phyloP scores from a whole-genome alignment of 2,888 invertebrate genomes.

The Thera britannica region DNA sequence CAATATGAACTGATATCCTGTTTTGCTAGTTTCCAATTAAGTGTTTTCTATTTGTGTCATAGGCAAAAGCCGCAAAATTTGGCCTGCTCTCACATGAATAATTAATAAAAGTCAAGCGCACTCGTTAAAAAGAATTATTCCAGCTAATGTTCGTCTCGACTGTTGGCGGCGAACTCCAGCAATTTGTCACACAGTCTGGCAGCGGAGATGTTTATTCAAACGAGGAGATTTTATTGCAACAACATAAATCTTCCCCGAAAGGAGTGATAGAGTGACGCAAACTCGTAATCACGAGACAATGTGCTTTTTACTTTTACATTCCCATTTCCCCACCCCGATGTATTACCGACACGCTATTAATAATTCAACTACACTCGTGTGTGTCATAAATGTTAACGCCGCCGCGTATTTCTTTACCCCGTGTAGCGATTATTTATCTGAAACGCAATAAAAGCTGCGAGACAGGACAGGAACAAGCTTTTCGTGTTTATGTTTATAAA shows the following conservation, averaged over 20 bases:
- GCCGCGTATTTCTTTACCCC: slow-evolving; percentile 39
- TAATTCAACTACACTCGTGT: slow-evolving; percentile 47
- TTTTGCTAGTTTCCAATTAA: neutral
- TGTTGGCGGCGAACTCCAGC: slow-evolving; percentile 70
- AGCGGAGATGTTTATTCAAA: slow-evolving; percentile 80
- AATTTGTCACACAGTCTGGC: slow-evolving; percentile 76
- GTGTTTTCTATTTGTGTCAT: slow-evolving; percentile 16
- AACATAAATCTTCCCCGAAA: slow-evolving; percentile 74
- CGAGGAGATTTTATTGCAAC: slow-evolving; percentile 81
- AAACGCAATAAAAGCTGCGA: slow-evolving; percentile 40
- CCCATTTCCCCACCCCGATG: slow-evolving; percentile 35
- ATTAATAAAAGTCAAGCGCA: slow-evolving; percentile 66
- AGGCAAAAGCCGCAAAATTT: slow-evolving; percentile 41
- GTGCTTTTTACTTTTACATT: slow-evolving; percentile 41
- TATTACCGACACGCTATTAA: slow-evolving; percentile 48
- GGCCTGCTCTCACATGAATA: slow-evolving; percentile 61
- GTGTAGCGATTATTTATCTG: slow-evolving; percentile 42
- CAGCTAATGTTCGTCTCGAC: slow-evolving; percentile 73
- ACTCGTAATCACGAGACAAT: slow-evolving; percentile 69
- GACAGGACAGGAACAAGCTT: slow-evolving; percentile 38
- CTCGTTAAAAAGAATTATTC: slow-evolving; percentile 77
- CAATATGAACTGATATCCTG: neutral
- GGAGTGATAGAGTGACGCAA: slow-evolving; percentile 72
- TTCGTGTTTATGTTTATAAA: slow-evolving; percentile 38
- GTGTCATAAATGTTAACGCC: slow-evolving; percentile 46